phyloP scores from a whole-genome alignment of 2,797 vertebrate genomes.

The Ctenochaetus hawaiiensis region DNA sequence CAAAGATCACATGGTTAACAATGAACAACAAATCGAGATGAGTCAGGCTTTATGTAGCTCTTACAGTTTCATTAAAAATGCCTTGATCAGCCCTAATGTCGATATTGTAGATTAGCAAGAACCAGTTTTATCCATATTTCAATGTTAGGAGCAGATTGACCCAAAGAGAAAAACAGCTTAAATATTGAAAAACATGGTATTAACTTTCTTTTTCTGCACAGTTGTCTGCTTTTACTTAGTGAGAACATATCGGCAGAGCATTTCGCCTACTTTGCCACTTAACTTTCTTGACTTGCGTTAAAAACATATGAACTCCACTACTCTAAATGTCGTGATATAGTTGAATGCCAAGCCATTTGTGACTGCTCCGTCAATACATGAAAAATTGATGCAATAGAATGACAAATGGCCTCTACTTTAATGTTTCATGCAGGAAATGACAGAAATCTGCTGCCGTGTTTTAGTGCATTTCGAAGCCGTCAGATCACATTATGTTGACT shows the following conservation, averaged over 20 bases:
- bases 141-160: not conserved
- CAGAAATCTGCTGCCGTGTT: constrained; percentile 53
- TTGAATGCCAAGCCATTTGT: constrained; percentile 42
- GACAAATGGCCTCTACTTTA: constrained; percentile 70
- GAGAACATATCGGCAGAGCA: not conserved
- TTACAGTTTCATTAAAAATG: not conserved
- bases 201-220: not conserved
- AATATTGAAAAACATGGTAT: not conserved
- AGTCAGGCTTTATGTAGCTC: constrained; percentile 6
- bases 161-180: constrained; percentile 5
- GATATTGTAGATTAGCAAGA: constrained; percentile 1
- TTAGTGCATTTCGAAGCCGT: constrained; percentile 56
- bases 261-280: not conserved
- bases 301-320: constrained; percentile 18
- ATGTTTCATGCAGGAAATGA: constrained; percentile 72
- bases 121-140: not conserved
- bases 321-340: constrained; percentile 13
- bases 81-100: not conserved
- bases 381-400: constrained; percentile 72
- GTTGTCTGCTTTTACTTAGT: not conserved
- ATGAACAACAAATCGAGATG: constrained; percentile 25
- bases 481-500: constrained; percentile 53
- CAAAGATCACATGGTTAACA: not conserved
- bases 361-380: constrained; percentile 51
- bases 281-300: not conserved